Evolutionary conservation across 1,140 invertebrate genomes (phyloP).

Genomic region (Cataglyphis hispanica): DNA sequence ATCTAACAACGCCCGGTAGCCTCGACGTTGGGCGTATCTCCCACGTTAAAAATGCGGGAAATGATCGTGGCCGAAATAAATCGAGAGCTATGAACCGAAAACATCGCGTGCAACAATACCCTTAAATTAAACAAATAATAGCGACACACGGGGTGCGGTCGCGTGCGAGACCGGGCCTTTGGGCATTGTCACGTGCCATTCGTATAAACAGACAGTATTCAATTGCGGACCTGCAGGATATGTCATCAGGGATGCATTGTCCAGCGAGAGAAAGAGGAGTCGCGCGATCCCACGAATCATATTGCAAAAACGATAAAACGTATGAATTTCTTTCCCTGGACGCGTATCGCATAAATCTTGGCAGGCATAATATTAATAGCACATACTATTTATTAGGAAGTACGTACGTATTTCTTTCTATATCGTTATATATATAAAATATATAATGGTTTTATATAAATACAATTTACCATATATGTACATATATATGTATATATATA

Average conservation of each 20-base stretch:
- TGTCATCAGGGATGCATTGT: constrained; percentile 74
- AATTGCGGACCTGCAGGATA: constrained; percentile 67
- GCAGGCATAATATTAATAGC: neutral
- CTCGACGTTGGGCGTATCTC: neutral
- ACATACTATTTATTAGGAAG: neutral
- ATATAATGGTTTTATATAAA: no score
- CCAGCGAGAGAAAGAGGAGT: constrained; percentile 42
- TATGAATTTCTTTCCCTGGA: neutral
- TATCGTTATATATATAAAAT: neutral
- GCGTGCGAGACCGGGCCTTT: constrained; percentile 66
- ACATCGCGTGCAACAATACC: constrained; percentile 75
- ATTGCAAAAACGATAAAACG: constrained; percentile 8
- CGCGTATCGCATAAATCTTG: constrained; percentile 5
- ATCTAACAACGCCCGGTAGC: neutral
- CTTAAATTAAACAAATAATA: constrained; percentile 83
- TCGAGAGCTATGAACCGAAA: constrained; percentile 49
- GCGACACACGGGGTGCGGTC: constrained; percentile 57
- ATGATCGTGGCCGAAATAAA: constrained; percentile 61
- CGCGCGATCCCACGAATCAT: constrained; percentile 63
- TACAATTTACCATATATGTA: no score
- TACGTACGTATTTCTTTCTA: no score
- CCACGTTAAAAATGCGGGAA: constrained; percentile 73
- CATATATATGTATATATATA: neutral
- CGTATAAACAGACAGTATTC: constrained; percentile 75
- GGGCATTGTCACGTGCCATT: constrained; percentile 72